Conservation (phyloP, 2,113 vertebrate species). For the Vidua macroura region DNA sequence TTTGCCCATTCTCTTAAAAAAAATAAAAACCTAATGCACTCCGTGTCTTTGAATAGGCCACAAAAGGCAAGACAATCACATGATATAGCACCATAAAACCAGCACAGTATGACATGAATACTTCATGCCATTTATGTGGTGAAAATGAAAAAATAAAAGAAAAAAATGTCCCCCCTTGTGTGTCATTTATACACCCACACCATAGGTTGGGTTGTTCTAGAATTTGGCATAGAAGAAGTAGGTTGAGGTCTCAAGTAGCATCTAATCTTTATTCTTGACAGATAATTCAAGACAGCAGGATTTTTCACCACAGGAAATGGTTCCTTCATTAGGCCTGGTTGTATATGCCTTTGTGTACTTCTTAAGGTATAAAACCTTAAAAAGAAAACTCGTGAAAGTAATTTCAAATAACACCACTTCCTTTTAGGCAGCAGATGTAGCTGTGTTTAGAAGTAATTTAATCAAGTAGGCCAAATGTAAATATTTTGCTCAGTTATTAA, state of each 20-base stretch:
- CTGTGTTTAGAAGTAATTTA: background rate
- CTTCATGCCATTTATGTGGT: background rate
- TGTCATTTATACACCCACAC: background rate
- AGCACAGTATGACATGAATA: background rate
- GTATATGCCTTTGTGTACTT: background rate
- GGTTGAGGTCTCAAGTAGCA: slow-evolving; percentile 42
- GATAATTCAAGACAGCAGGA: slow-evolving; percentile 1
- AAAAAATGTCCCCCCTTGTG: background rate
- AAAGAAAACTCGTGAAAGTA: background rate
- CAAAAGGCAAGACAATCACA: background rate
- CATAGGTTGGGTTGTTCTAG: slow-evolving; percentile 19
- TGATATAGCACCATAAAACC: background rate
- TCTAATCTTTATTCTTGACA: slow-evolving; percentile 59
- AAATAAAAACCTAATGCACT: background rate
- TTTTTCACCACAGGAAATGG: slow-evolving; percentile 23
- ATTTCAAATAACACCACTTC: background rate
- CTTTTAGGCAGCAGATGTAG: background rate
- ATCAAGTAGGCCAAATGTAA: background rate
- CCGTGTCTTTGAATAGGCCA: background rate
- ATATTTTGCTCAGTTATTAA: background rate
- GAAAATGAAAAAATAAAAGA: slow-evolving; percentile 24
- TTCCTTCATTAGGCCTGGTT: background rate
- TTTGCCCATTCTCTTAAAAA: background rate
- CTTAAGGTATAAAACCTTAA: background rate
- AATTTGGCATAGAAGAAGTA: slow-evolving; percentile 53